Conservation (phyloP, 1,140 invertebrate species). For the Goniozus legneri region DNA sequence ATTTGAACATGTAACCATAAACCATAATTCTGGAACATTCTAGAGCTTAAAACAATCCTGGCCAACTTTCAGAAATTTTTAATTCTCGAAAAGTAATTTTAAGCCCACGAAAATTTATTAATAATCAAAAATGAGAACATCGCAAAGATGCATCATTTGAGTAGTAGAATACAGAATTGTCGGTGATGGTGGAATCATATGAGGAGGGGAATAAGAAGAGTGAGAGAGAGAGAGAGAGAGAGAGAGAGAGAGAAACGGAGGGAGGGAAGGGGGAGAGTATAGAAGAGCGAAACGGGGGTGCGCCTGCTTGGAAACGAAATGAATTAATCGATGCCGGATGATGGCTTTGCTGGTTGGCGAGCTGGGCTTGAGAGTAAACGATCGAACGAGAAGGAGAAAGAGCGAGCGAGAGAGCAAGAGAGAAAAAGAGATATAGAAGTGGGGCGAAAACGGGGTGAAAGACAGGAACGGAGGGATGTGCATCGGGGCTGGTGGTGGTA, state of each 20-base stretch:
- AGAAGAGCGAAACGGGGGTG: conserved; percentile 14
- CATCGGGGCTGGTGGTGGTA: conserved; percentile 18
- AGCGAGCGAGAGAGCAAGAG: conserved; percentile 13
- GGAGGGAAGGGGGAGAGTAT: conserved; percentile 6
- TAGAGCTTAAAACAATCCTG: too few relatives aligned
- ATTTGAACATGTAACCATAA: too few relatives aligned
- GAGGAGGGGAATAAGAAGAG: not conserved
- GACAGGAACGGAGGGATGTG: conserved; percentile 17
- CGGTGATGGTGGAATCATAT: not conserved
- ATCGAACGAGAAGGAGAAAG: not conserved
- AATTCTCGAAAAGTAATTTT: not conserved
- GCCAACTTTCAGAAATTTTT: not conserved
- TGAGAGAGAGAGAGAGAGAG: not conserved
- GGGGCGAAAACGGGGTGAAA: conserved; percentile 5
- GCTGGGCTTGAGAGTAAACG: too few relatives aligned
- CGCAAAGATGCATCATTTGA: not conserved
- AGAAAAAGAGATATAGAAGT: conserved; percentile 17
- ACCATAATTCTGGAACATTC: too few relatives aligned
- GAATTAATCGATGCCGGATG: conserved; percentile 38
- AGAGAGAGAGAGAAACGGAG: conserved; percentile 5
- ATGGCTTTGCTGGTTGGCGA: conserved; percentile 22
- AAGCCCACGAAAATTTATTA: too few relatives aligned
- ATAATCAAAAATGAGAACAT: too few relatives aligned
- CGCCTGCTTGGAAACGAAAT: conserved; percentile 11
- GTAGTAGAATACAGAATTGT: not conserved